These are phyloP conservation scores for Osmerus eperlanus DNA, from an alignment of 2,113 vertebrate species.

Conservation along the genomic window DNA sequence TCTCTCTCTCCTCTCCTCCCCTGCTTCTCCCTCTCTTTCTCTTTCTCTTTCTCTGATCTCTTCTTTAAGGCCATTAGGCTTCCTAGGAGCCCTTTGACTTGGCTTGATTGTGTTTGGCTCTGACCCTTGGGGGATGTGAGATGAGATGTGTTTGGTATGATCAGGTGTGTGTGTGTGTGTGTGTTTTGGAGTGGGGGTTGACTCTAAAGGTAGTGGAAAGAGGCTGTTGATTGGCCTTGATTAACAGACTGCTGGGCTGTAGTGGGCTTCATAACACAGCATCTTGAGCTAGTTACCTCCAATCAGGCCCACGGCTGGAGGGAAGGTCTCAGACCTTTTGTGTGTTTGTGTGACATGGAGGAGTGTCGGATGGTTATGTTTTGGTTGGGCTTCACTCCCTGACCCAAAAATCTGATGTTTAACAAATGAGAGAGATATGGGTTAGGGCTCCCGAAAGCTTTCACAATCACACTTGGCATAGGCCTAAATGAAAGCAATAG, in stretches of 20 bases:
- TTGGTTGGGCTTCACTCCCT: no score
- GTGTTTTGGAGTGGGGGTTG: conserved; percentile 24
- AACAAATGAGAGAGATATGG: no score
- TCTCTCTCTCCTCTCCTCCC: no score
- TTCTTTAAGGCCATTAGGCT: conserved; percentile 46
- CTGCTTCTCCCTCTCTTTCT: no score
- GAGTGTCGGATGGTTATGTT: background rate
- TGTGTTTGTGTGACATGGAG: background rate
- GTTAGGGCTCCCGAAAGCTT: no score
- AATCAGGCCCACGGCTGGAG: conserved; percentile 46
- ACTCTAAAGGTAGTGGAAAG: conserved; percentile 28
- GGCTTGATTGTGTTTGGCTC: conserved; percentile 58
- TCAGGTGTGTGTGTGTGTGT: conserved; percentile 25
- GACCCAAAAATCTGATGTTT: no score
- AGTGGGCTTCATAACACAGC: conserved; percentile 46
- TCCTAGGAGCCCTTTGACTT: conserved; percentile 53
- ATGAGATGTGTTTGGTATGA: conserved; percentile 35
- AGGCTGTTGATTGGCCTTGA: conserved; percentile 66
- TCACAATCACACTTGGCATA: no score
- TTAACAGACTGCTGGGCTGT: conserved; percentile 58
- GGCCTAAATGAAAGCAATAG: no score
- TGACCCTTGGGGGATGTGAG: conserved; percentile 34
- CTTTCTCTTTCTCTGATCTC: conserved; percentile 40
- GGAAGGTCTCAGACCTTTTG: conserved; percentile 42
- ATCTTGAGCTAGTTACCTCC: conserved; percentile 73